phyloP scores from a whole-genome alignment of 2,113 vertebrate genomes.

The Pimephales promelas region DNA sequence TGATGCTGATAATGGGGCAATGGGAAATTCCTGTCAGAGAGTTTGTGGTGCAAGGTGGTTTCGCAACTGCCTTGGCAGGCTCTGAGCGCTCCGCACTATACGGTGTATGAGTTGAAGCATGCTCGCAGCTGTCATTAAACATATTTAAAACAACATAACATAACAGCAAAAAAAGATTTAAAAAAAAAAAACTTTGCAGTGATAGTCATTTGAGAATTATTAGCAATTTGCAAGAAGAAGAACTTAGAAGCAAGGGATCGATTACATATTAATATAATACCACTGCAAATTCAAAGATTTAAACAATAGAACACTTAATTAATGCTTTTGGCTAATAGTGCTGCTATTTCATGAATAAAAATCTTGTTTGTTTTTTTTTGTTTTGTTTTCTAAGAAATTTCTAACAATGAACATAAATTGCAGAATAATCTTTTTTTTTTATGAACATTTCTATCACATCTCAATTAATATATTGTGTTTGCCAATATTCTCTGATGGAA shows the following conservation, averaged over 20 bases:
- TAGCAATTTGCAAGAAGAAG: background rate
- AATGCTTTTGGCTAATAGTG: background rate
- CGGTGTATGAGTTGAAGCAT: conserved; percentile 74
- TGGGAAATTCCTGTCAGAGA: conserved; percentile 82
- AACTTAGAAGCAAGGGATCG: conserved; percentile 23
- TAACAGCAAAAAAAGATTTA: conserved; percentile 70
- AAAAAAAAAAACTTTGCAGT: conserved; percentile 63
- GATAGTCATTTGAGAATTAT: conserved; percentile 39
- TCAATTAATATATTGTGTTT: background rate
- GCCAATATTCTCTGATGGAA: background rate
- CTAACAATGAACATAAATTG: background rate
- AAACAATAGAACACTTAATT: background rate
- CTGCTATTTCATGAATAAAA: background rate
- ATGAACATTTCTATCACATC: background rate
- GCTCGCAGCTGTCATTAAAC: conserved; percentile 78
- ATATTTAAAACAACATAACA: conserved; percentile 59
- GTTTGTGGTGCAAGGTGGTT: conserved; percentile 68
- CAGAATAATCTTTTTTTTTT: background rate
- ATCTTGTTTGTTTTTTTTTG: background rate
- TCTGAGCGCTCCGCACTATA: conserved; percentile 65
- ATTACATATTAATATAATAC: background rate
- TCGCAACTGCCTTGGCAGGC: conserved; percentile 78
- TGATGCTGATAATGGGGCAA: conserved; percentile 81
- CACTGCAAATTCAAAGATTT: background rate
- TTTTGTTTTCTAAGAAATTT: background rate